Evolutionary conservation across 2,888 invertebrate species (phyloP).

Genomic region (Marasmarcha lunaedactyla): DNA sequence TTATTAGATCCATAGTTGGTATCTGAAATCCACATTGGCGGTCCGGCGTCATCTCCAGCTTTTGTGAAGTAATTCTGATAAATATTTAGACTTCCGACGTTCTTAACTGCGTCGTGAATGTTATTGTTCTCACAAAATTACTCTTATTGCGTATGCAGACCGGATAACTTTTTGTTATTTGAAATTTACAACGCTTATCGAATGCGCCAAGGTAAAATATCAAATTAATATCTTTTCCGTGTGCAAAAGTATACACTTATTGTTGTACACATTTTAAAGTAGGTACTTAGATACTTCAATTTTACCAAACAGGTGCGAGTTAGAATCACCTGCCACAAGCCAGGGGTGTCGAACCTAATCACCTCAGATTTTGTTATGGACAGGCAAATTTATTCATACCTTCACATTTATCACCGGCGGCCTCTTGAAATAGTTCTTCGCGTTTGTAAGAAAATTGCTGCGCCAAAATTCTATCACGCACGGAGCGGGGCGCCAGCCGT

Average conservation of each 20-base stretch:
- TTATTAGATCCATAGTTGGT: not conserved
- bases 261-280: conserved; percentile 2
- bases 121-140: conserved; percentile 31
- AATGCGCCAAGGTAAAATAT: conserved; percentile 22
- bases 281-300: conserved; percentile 4
- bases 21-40: not conserved
- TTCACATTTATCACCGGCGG: conserved; percentile 57
- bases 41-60: conserved; percentile 1
- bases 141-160: conserved; percentile 17
- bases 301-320: conserved; percentile 4
- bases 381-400: conserved; percentile 63
- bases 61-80: conserved; percentile 18
- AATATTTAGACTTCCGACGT: conserved; percentile 37
- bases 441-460: conserved; percentile 54
- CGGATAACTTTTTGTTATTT: conserved; percentile 22
- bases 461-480: conserved; percentile 53
- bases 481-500: conserved; percentile 51
- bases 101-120: conserved; percentile 30
- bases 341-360: conserved; percentile 50
- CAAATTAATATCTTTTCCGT: conserved; percentile 1
- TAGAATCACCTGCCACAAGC: conserved; percentile 35
- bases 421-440: conserved; percentile 52
- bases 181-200: conserved; percentile 30
- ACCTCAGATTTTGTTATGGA: conserved; percentile 44
- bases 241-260: not conserved